These are phyloP conservation scores for Poecile atricapillus DNA, from an alignment of 2,113 vertebrate genomes.

Conservation along the genomic window DNA sequence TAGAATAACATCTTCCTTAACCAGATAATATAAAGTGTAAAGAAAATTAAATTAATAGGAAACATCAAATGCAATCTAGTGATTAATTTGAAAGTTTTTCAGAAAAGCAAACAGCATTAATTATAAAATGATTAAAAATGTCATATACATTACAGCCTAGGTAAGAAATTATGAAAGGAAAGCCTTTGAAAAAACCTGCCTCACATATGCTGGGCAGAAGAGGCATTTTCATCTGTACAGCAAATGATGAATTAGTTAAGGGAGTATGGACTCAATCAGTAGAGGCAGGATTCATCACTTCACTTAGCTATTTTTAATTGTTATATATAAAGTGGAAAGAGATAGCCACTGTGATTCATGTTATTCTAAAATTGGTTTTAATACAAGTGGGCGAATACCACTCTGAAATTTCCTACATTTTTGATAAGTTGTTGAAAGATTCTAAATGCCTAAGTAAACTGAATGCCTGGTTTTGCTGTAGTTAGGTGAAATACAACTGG, in stretches of 20 bases:
- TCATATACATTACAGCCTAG: not conserved
- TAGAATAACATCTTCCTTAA: not conserved
- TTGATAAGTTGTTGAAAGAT: not conserved
- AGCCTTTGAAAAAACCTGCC: not conserved
- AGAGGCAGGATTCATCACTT: not conserved
- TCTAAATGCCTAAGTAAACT: not conserved
- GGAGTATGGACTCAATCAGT: not conserved
- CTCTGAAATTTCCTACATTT: not conserved
- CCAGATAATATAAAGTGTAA: not conserved
- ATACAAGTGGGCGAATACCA: not conserved
- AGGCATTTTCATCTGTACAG: not conserved
- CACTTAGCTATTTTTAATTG: not conserved
- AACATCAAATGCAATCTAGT: slow-evolving; percentile 26
- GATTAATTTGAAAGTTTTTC: not conserved
- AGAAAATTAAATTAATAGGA: slow-evolving; percentile 55
- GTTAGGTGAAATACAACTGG: not conserved
- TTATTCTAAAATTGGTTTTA: not conserved
- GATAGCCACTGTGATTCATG: not conserved
- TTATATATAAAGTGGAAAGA: not conserved
- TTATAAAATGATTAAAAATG: not conserved
- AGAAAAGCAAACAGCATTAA: slow-evolving; percentile 15
- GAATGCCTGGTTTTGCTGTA: not conserved
- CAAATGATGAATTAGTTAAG: not conserved
- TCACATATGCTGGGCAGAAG: not conserved
- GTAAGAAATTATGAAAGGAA: not conserved